Base-by-base conservation (phyloP, 1,140 invertebrate species). In the Goniozus legneri region DNA sequence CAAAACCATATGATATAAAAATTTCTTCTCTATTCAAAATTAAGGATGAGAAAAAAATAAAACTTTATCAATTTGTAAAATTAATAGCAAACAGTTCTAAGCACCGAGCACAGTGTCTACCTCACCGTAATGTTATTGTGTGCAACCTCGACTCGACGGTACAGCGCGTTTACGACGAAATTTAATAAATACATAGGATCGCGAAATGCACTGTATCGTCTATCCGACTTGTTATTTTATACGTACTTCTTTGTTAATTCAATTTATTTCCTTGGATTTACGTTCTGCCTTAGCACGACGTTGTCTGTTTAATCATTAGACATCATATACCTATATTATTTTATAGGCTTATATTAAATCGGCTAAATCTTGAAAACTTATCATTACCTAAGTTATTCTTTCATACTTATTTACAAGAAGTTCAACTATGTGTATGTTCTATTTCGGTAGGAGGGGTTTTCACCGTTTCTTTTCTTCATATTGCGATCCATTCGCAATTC, bases 191-290 rank as follows among this genome's bases (percentile, higher is more conserved):
- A 69, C 52, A 39, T 44, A 36, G 50, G 50, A 52, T 66, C 44
- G 45, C 57, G 54, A 52, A 68, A 67, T 71, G 62, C 66, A 58
- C 58, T 66, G 50, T 60, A 52, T 65, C 66, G 62, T 58, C 50
- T n/a, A n/a, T n/a, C n/a, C n/a, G n/a, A n/a, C n/a, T n/a, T n/a
- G n/a, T n/a, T n/a, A 33, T 36, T 32, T 8, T 19, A 49, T 45
- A 40, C 51, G 19, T 34, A 35, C 45, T 4, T 27, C 10, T 4
- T 27, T 19, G 33, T 45, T 30, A 14, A 19, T 45, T 30, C 8
- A 14, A 15, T 38, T 33, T 24, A 14, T 43, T 15, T 49, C 21
- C 20, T 15, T 18, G 35, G n/a, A 21, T 46, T 37, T 19, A 41
- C 14, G 41, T 16, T 48, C 22, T 34, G 15, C 22, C 34, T 35